phyloP scores from a whole-genome alignment of 2,888 invertebrate species.

The Temnothorax rugatulus region DNA sequence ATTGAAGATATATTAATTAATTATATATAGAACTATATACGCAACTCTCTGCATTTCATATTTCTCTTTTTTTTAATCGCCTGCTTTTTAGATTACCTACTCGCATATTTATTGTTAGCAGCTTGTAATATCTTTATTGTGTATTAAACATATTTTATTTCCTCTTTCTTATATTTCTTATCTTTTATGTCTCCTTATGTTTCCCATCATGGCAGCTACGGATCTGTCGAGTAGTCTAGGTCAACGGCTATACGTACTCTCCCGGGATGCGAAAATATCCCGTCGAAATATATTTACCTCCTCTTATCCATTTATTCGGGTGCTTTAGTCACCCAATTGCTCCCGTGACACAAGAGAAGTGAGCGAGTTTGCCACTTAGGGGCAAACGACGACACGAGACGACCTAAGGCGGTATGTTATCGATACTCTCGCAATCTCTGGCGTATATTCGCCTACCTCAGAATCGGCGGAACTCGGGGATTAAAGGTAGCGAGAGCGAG shows the following conservation, averaged over 20 bases:
- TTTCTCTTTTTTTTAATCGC: neutral
- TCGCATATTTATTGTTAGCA: neutral
- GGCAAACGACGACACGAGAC: conserved; percentile 38
- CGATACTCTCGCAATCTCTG: conserved; percentile 45
- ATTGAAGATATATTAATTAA: neutral
- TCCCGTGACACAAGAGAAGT: conserved; percentile 42
- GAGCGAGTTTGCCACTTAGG: conserved; percentile 47
- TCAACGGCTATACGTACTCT: conserved; percentile 14
- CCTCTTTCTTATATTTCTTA: neutral
- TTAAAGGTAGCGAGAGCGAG: conserved; percentile 31
- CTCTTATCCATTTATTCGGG: conserved; percentile 61
- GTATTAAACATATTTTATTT: neutral
- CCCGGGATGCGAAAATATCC: conserved; percentile 29
- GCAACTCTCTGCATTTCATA: too few species aligned
- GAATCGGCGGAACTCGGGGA: conserved; percentile 11
- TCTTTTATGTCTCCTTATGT: conserved; percentile 8
- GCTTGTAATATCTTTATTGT: neutral
- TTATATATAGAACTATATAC: neutral
- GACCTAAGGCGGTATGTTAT: conserved; percentile 40
- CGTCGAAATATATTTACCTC: conserved; percentile 15
- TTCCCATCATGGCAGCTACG: neutral
- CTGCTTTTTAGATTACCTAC: neutral
- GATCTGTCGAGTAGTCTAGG: conserved; percentile 18
- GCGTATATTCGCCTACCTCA: conserved; percentile 20
- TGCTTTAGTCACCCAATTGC: conserved; percentile 56